A percentile compares a stretch with the other conserved stretches of the same genome.
phyloP scores from a whole-genome alignment of 23 tunicate genomes.

The Halocynthia aurantium region DNA sequence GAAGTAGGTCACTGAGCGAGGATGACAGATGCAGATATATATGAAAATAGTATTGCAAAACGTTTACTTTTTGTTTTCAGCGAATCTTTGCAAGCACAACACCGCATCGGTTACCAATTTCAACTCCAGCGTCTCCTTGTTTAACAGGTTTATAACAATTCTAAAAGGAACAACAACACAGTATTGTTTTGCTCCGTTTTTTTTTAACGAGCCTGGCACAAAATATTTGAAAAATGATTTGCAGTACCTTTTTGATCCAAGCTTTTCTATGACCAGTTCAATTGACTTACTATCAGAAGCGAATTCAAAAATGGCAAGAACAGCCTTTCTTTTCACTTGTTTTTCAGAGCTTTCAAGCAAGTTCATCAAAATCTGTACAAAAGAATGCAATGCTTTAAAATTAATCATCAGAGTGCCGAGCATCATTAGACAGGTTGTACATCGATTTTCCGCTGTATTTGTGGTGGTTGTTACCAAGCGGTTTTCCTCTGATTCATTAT shows the following conservation, averaged over 20 bases:
- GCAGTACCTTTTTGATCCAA: not conserved
- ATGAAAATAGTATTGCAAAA: not conserved
- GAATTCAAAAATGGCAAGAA: conserved; percentile 53
- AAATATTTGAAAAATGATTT: not conserved
- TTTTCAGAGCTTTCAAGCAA: conserved; percentile 49
- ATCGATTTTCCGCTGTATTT: too few species aligned
- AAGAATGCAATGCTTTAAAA: not conserved
- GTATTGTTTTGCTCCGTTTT: too few species aligned
- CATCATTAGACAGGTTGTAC: too few species aligned
- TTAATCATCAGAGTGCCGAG: not conserved
- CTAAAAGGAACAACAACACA: not conserved
- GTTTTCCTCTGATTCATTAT: too few species aligned
- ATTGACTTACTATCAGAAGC: conserved; percentile 33
- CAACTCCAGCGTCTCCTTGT: conserved; percentile 16
- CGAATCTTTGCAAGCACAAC: not conserved
- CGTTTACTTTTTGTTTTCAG: conserved; percentile 4
- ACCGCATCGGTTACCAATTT: conserved; percentile 14
- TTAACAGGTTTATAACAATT: not conserved
- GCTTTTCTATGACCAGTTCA: not conserved
- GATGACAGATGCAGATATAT: not conserved
- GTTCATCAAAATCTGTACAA: conserved; percentile 39
- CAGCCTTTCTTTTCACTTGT: conserved; percentile 42
- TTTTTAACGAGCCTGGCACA: not conserved
- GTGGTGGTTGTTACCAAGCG: too few species aligned
- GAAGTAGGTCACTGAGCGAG: not conserved